Evolutionary conservation across 64 coral and sea anemone genomes (phyloP).

Genomic region (Dendronephthya gigantea): DNA sequence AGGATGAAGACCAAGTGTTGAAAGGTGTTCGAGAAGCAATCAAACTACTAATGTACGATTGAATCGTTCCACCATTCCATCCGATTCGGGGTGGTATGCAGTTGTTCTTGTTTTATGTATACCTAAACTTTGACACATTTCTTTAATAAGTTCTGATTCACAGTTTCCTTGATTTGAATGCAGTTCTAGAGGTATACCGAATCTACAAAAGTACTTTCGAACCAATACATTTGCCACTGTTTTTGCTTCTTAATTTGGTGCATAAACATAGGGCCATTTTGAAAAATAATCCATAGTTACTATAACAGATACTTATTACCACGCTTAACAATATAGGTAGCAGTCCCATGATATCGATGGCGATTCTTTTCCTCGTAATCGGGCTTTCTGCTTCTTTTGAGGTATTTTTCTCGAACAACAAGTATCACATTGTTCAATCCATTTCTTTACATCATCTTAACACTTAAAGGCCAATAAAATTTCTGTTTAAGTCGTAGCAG

Average conservation of each 20-base stretch:
- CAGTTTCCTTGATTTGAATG: neutral
- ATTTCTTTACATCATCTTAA: neutral
- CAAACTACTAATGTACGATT: neutral
- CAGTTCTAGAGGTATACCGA: neutral
- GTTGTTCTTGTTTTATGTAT: neutral
- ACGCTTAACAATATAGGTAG: neutral
- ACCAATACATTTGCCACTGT: conserved; percentile 1
- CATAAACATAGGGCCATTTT: conserved; percentile 12
- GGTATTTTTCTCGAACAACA: neutral
- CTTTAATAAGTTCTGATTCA: neutral
- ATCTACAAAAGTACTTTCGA: neutral
- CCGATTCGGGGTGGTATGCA: neutral
- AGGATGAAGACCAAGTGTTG: too few relatives aligned
- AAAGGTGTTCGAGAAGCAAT: too few relatives aligned
- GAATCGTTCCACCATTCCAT: neutral
- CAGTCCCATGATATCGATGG: neutral
- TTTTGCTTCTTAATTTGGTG: conserved; percentile 14
- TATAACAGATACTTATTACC: neutral
- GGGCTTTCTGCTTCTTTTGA: neutral
- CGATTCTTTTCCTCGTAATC: neutral
- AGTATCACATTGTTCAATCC: neutral
- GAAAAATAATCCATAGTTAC: conserved; percentile 14
- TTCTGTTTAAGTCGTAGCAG: neutral
- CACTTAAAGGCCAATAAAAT: neutral
- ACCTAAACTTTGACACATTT: neutral